Conservation (phyloP, 2,888 invertebrate species). For the Caenorhabditis sulstoni region DNA sequence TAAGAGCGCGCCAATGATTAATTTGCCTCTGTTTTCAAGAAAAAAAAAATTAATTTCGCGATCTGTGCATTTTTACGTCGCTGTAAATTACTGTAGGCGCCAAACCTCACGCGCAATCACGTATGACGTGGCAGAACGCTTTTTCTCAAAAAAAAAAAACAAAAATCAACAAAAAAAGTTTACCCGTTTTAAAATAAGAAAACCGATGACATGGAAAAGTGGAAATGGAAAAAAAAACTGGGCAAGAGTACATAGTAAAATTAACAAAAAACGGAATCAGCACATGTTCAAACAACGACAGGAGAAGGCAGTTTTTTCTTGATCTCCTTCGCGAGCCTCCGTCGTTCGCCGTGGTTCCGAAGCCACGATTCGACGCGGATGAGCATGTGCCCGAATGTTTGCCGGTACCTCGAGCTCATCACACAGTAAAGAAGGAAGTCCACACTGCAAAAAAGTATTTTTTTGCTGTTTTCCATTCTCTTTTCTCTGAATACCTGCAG, state of each 20-base stretch:
- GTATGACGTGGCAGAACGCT: too few species aligned
- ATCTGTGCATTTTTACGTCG: too few species aligned
- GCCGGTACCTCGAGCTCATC: constrained; percentile 74
- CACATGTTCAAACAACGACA: constrained; percentile 28
- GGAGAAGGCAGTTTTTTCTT: constrained; percentile 54
- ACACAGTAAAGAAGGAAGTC: constrained; percentile 74
- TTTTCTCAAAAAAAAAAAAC: neutral
- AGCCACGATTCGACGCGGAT: constrained; percentile 74
- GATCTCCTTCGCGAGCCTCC: constrained; percentile 55
- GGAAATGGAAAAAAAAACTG: constrained; percentile 5
- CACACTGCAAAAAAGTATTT: constrained; percentile 56
- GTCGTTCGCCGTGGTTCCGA: constrained; percentile 63
- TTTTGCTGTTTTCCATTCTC: too few species aligned
- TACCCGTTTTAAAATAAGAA: constrained; percentile 2
- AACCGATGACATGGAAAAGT: neutral
- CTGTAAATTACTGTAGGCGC: too few species aligned
- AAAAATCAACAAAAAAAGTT: neutral
- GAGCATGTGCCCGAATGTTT: constrained; percentile 72
- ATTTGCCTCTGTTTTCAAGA: too few species aligned
- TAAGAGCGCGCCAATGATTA: too few species aligned
- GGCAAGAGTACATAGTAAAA: neutral
- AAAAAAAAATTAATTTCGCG: too few species aligned
- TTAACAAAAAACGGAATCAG: too few species aligned
- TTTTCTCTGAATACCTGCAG: constrained; percentile 60
- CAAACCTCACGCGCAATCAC: too few species aligned